A percentile compares a stretch with the other conserved stretches of the same genome.
phyloP scores from a whole-genome alignment of 1,140 invertebrate genomes.

The Ganaspis sp. region DNA sequence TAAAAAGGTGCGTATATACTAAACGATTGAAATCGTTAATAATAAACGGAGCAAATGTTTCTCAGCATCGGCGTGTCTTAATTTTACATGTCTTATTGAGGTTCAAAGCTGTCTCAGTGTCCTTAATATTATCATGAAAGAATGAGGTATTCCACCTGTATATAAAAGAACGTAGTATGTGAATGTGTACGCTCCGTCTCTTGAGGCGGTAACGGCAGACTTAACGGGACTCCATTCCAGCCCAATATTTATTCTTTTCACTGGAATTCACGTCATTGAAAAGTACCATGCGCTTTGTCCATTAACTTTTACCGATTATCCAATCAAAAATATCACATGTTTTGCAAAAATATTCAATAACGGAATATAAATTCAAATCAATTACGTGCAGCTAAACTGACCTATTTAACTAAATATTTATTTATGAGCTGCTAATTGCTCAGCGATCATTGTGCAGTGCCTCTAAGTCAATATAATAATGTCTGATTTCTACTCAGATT shows the following conservation, averaged over 20 bases:
- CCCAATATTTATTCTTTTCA: slow-evolving; percentile 74
- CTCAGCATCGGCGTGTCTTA: slow-evolving; percentile 30
- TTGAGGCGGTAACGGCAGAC: slow-evolving; percentile 75
- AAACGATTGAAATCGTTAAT: slow-evolving; percentile 2
- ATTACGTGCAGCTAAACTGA: slow-evolving; percentile 29
- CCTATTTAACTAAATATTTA: slow-evolving; percentile 27
- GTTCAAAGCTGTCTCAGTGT: slow-evolving; percentile 38
- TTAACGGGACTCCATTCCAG: slow-evolving; percentile 73
- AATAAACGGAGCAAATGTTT: not conserved
- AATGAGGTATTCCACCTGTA: slow-evolving; percentile 15
- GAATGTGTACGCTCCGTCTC: slow-evolving; percentile 56
- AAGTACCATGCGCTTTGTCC: slow-evolving; percentile 26
- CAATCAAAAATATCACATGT: slow-evolving; percentile 25
- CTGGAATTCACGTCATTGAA: slow-evolving; percentile 41
- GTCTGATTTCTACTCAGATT: no score
- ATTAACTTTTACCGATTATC: slow-evolving; percentile 24
- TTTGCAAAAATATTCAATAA: slow-evolving; percentile 37
- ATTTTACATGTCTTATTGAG: slow-evolving; percentile 32
- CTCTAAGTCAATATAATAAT: not conserved
- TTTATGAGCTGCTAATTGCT: slow-evolving; percentile 32
- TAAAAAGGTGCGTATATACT: no score
- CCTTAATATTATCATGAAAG: slow-evolving; percentile 17
- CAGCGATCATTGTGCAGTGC: not conserved
- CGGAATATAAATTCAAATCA: no score
- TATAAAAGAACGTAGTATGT: slow-evolving; percentile 41